Evolutionary conservation across 1,140 invertebrate species (phyloP), one percentile per base, ranked within the genome.

Genomic region (Drosophila paulistorum): DNA sequence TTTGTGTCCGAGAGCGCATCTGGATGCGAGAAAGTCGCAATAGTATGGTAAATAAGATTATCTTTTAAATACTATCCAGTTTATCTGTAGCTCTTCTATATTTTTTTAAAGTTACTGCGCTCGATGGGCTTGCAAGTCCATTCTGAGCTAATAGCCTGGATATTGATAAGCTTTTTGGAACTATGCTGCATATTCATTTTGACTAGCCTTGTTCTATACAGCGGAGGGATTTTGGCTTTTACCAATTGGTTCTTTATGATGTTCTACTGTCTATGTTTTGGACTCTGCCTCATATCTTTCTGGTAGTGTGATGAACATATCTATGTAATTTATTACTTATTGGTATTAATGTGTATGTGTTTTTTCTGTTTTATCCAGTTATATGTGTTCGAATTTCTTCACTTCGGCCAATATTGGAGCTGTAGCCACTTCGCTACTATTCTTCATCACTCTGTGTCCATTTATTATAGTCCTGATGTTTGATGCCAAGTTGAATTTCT

Each of bases 311-410:
- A 3, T 30, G 13, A 30, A 10, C 11, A 3, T 0, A 2, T 9
- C 10, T 33, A 7, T 3, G 7, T 1, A 9, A 7, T 3, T 7
- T 1, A 9, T 7, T 17, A n/a, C 26, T 61, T 7, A 35, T n/a
- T 51, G 26, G 17, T 2, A 17, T 42, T 17, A 11, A 33, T 35
- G 41, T 75, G 71, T 83, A 69, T 83, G 70, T 81, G 63, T 58
- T 69, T 89, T 3, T 77, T 72, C 41, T 4, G 1, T 75, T 73
- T 42, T 4, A 1, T 92, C 5, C 84, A 95, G 95, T 76, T 95
- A 95, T 85, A 94, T 95, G 94, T 93, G 95, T 66, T 94, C 94
- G 7, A 94, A 94, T 64, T 92, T 95, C 79, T 95, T 95, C 86
- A 93, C 90, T 14, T 94, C 94, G 3, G 94, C 95, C 1, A 95